Base-by-base conservation (phyloP, 1,140 invertebrate genomes). In the Drosophila carrolli region DNA sequence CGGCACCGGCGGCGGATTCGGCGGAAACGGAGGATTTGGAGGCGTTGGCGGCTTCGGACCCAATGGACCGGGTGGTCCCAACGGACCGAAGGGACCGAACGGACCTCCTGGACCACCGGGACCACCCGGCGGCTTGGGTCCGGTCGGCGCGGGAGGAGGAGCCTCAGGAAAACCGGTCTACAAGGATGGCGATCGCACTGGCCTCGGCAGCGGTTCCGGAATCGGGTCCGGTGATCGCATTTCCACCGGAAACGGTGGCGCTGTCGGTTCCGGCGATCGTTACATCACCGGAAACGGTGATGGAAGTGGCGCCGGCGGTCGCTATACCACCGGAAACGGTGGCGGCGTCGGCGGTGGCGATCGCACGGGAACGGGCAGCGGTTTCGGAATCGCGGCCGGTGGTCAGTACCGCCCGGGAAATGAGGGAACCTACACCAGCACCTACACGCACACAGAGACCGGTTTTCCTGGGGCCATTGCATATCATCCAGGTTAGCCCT, bases 391-490 rank as follows among this genome's bases (percentile, higher is more conserved):
- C 51, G 65, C 10, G 14, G 55, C 53, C 53, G 63, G 81, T 43
- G 65, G 27, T 35, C 37, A 68, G 43, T 72, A 72, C 37, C 73
- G 75, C 37, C 68, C 77, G 29, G 71, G 54, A 29, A 53, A 40
- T 43, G 68, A 50, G 60, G 84, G 80, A 48, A 68, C 79, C 75
- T 86, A 76, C 71, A 76, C 79, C 13, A 77, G 63, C 48, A 57
- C 54, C 72, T 84, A 80, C 62, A 63, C 75, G 27, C 60, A 77
- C 19, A 68, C 74, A 32, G 58, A 71, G 83, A 89, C 79, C 82
- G 91, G 91, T 91, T 92, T 91, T 92, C 91, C 91, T 92, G 91
- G 79, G 88, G 88, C 79, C 62, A 29, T 78, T 72, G 65, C 67
- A 80, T 91, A 91, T 65, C 61, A 66, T 71, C 41, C 75, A 92